Percentiles rank a stretch among this genome's conserved stretches.
phyloP scores from a whole-genome alignment of 35 echinoderm and acorn worm genomes.

The Ptychodera flava region DNA sequence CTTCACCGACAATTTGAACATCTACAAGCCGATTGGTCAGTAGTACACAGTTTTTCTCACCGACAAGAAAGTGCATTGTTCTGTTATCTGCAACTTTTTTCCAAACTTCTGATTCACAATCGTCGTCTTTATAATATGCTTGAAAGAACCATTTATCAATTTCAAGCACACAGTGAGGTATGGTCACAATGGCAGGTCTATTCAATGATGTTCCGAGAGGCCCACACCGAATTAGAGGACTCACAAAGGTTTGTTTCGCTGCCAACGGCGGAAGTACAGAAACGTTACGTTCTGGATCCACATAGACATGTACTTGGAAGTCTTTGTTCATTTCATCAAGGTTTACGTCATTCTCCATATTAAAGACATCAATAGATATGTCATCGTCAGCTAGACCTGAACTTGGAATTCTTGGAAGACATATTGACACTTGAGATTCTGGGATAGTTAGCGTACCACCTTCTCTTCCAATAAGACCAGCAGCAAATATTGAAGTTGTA shows the following conservation, averaged over 20 bases:
- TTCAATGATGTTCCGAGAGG: not conserved
- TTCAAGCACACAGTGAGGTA: not conserved
- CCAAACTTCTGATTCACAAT: not conserved
- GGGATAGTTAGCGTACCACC: not conserved
- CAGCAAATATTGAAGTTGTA: not conserved
- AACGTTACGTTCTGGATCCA: not conserved
- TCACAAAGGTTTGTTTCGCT: not conserved
- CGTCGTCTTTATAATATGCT: not conserved
- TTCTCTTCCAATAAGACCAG: not conserved
- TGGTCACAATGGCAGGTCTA: not conserved
- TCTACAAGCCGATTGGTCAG: not conserved
- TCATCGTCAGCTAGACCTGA: not conserved
- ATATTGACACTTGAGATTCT: not conserved
- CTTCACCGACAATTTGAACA: not conserved
- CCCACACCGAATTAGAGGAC: not conserved
- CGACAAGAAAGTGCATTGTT: not conserved
- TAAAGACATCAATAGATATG: not conserved
- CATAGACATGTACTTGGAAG: not conserved
- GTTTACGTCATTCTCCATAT: too few species aligned
- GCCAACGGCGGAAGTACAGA: not conserved
- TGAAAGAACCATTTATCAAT: not conserved
- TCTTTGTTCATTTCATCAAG: not conserved
- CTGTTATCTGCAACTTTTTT: not conserved
- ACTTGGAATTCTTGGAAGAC: not conserved
- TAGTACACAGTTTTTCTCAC: not conserved